A percentile compares a stretch with the other conserved stretches of the same genome.
phyloP scores from a whole-genome alignment of 2,113 vertebrate genomes.

The Sander lucioperca region DNA sequence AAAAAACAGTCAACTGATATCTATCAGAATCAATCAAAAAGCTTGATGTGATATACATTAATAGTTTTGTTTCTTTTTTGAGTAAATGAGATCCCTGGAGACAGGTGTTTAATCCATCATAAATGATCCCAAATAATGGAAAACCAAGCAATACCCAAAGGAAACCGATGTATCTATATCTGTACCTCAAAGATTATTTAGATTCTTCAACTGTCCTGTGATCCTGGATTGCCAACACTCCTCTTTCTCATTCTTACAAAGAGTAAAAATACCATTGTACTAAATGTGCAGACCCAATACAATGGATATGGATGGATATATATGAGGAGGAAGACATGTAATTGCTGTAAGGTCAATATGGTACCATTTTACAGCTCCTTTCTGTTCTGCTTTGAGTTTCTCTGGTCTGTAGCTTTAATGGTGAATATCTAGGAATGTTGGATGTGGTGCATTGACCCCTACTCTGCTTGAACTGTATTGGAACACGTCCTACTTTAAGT shows the following conservation, averaged over 20 bases:
- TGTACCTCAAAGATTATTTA: neutral
- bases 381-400: too few species aligned
- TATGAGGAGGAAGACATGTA: too few species aligned
- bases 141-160: neutral
- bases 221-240: neutral
- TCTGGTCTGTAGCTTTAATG: neutral
- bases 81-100: constrained; percentile 58
- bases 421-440: too few species aligned
- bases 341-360: neutral
- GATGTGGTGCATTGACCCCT: neutral
- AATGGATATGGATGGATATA: neutral
- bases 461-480: neutral
- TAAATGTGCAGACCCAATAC: neutral
- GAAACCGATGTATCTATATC: neutral
- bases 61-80: constrained; percentile 58
- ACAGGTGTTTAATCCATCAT: constrained; percentile 18
- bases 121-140: constrained; percentile 34
- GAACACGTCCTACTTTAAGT: neutral
- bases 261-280: neutral
- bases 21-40: constrained; percentile 57
- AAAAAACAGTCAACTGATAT: constrained; percentile 51
- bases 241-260: neutral
- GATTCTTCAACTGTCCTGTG: neutral
- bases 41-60: constrained; percentile 76
- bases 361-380: neutral